These are phyloP conservation scores for Sebastiscus tertius DNA, from an alignment of 2,797 vertebrate species.

Conservation along the genomic window DNA sequence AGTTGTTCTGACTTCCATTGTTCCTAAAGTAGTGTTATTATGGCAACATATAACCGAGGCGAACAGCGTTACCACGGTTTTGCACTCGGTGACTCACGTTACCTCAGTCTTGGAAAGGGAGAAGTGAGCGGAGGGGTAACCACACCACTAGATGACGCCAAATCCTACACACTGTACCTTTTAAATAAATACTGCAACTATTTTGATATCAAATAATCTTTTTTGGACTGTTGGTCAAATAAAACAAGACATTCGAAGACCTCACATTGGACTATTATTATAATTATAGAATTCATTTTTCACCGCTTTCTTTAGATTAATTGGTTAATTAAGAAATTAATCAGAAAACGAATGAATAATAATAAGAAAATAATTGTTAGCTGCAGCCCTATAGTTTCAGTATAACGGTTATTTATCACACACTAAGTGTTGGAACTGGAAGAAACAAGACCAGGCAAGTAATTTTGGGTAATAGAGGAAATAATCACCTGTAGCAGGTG, in stretches of 20 bases:
- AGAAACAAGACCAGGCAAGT: neutral
- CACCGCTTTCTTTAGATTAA: no score
- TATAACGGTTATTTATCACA: neutral
- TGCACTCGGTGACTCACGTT: no score
- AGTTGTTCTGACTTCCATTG: no score
- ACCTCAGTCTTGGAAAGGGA: no score
- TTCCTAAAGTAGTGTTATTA: no score
- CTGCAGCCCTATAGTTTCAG: neutral
- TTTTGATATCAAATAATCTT: neutral
- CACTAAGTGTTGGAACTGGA: neutral
- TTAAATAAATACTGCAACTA: neutral
- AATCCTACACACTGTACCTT: no score
- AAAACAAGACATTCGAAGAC: neutral
- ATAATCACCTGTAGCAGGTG: neutral
- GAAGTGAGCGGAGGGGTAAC: no score
- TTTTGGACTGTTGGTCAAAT: neutral
- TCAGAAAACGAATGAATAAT: neutral
- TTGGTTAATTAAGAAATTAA: no score
- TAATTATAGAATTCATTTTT: neutral
- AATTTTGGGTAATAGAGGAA: neutral
- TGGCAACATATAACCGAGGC: no score
- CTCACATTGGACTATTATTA: neutral
- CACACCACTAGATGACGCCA: no score
- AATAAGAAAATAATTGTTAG: neutral
- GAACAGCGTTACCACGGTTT: no score